Evolutionary conservation across 1,140 invertebrate genomes (phyloP).

Genomic region (Rhagoletis zephyria): DNA sequence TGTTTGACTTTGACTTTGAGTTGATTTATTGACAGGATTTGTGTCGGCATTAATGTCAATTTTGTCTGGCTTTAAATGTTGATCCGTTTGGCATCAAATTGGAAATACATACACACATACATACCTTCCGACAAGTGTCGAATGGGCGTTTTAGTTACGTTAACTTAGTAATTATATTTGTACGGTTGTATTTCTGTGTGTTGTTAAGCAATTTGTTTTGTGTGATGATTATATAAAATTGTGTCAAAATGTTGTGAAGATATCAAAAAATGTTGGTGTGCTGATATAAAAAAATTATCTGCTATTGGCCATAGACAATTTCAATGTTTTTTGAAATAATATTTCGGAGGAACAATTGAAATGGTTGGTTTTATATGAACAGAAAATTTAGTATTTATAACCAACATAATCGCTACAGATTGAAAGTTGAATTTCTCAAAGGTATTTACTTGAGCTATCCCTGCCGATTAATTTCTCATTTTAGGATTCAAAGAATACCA

Average conservation of each 20-base stretch:
- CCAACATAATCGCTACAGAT: no score
- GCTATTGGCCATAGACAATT: no score
- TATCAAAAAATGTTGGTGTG: not conserved
- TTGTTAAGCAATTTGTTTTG: not conserved
- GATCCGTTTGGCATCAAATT: conserved; percentile 24
- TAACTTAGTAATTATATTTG: not conserved
- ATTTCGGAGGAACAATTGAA: no score
- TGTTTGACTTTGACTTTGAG: conserved; percentile 46
- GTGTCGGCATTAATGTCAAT: conserved; percentile 32
- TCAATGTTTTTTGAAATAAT: no score
- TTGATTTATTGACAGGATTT: conserved; percentile 52
- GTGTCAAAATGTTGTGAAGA: conserved; percentile 5
- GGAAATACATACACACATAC: not conserved
- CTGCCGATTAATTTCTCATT: no score
- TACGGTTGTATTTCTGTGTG: not conserved
- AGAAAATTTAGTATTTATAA: no score
- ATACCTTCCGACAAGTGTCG: not conserved
- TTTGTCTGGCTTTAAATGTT: conserved; percentile 42
- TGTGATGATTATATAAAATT: not conserved
- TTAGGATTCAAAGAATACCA: no score
- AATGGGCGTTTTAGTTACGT: not conserved
- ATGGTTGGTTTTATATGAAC: no score
- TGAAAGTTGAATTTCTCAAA: no score
- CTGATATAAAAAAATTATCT: conserved; percentile 15
- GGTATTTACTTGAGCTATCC: no score